Percentiles rank a stretch among this genome's conserved stretches.
These are phyloP conservation scores for Folsomia candida DNA, from an alignment of 2,888 invertebrate genomes.

Conservation along the genomic window DNA sequence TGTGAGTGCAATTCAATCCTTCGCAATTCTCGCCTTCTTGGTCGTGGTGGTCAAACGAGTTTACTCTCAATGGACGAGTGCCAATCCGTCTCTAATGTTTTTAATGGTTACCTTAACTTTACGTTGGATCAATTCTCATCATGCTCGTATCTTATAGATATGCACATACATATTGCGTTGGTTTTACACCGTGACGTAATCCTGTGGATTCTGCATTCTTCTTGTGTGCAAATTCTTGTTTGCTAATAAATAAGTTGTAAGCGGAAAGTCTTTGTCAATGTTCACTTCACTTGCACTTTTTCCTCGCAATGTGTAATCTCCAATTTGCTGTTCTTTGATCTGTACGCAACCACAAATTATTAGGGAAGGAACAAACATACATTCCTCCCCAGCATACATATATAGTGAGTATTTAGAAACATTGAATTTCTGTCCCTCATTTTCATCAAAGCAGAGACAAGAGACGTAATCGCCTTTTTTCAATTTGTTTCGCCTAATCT, in stretches of 20 bases:
- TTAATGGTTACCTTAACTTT: slow-evolving; percentile 4
- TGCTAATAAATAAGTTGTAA: neutral
- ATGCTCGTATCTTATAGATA: neutral
- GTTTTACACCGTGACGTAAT: neutral
- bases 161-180: neutral
- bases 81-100: neutral
- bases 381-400: too few species aligned
- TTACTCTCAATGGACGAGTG: slow-evolving; percentile 1
- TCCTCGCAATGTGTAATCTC: neutral
- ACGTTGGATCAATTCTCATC: too few species aligned
- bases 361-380: too few species aligned
- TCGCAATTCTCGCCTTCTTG: neutral
- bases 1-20: neutral
- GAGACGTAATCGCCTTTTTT: too few species aligned
- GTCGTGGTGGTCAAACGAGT: slow-evolving; percentile 5
- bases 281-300: neutral
- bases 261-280: slow-evolving; percentile 3
- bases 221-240: neutral
- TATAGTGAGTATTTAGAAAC: too few species aligned
- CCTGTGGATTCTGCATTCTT: neutral
- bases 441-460: too few species aligned
- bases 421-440: too few species aligned
- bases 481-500: too few species aligned
- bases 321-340: neutral
- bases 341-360: too few species aligned